These are phyloP conservation scores for Philotrypesis tridentata DNA, from an alignment of 1,140 invertebrate genomes.

Conservation along the genomic window DNA sequence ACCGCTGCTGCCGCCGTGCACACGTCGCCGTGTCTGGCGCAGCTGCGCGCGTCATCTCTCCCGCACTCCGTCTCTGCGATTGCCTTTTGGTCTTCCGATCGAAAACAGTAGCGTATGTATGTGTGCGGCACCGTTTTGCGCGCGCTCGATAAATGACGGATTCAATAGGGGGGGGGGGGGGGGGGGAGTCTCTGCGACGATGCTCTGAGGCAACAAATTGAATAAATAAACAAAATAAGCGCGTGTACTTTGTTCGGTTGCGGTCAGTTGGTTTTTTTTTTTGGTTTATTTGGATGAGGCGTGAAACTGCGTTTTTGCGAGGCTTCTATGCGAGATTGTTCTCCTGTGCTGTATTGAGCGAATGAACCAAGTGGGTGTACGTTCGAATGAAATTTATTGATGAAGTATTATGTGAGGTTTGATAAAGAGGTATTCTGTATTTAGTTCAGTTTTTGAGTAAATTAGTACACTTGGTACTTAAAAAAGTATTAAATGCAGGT, in stretches of 20 bases:
- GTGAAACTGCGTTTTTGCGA: not conserved
- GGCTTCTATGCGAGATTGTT: not conserved
- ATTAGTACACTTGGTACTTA: too few relatives aligned
- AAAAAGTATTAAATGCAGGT: too few relatives aligned
- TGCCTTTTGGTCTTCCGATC: constrained; percentile 4
- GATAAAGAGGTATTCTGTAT: too few relatives aligned
- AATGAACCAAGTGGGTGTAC: too few relatives aligned
- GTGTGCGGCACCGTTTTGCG: not conserved
- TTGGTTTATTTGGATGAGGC: not conserved
- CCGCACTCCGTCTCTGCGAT: not conserved
- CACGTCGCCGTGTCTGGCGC: not conserved
- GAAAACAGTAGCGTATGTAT: too few relatives aligned
- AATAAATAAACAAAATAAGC: not conserved
- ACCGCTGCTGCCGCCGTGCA: not conserved
- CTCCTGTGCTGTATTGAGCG: too few relatives aligned
- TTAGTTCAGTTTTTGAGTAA: too few relatives aligned
- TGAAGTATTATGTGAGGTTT: too few relatives aligned
- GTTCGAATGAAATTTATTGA: not conserved
- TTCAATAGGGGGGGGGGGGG: not conserved
- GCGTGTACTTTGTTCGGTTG: not conserved
- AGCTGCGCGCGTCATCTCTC: too few relatives aligned
- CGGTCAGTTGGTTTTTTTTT: not conserved
- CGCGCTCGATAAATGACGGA: constrained; percentile 13
- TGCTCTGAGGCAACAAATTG: not conserved
- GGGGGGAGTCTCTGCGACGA: not conserved